Conservation (phyloP, 64 coral and sea anemone genomes). For the Pachyseris speciosa region DNA sequence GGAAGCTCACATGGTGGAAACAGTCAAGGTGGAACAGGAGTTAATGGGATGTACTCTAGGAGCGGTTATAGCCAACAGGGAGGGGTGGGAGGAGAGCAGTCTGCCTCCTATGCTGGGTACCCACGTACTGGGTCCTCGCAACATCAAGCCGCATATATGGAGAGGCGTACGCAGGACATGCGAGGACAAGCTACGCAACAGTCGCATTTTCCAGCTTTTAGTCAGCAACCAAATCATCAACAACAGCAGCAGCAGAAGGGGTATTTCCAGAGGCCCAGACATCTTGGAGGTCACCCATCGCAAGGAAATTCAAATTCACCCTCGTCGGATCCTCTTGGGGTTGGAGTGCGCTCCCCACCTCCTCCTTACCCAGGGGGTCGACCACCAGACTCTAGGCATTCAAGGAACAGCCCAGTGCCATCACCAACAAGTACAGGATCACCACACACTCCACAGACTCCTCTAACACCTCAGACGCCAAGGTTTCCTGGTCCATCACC, state of each 20-base stretch:
- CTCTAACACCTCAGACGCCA: constrained; percentile 88
- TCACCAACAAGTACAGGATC: constrained; percentile 95
- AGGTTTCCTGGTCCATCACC: constrained; percentile 85
- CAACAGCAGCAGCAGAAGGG: constrained; percentile 42
- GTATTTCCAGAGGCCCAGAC: constrained; percentile 74
- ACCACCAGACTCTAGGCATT: constrained; percentile 45
- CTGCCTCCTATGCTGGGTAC: constrained; percentile 51
- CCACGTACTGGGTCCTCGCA: constrained; percentile 51
- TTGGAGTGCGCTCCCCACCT: constrained; percentile 87
- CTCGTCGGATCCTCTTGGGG: constrained; percentile 78
- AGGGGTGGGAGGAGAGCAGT: constrained; percentile 38
- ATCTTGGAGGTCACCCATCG: constrained; percentile 72
- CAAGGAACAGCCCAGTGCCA: constrained; percentile 84
- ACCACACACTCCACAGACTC: constrained; percentile 94
- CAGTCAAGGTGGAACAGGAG: constrained; percentile 26
- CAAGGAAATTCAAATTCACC: constrained; percentile 80
- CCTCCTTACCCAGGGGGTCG: constrained; percentile 90
- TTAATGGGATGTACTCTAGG: constrained; percentile 78
- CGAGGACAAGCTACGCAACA: constrained; percentile 71
- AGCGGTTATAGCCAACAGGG: constrained; percentile 48
- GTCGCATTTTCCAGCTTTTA: constrained; percentile 61
- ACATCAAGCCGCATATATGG: constrained; percentile 55
- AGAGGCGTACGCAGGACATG: constrained; percentile 65
- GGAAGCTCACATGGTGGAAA: constrained; percentile 66
- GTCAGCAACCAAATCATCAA: constrained; percentile 63